phyloP scores from a whole-genome alignment of 2,113 vertebrate genomes.

The Labrus mixtus region DNA sequence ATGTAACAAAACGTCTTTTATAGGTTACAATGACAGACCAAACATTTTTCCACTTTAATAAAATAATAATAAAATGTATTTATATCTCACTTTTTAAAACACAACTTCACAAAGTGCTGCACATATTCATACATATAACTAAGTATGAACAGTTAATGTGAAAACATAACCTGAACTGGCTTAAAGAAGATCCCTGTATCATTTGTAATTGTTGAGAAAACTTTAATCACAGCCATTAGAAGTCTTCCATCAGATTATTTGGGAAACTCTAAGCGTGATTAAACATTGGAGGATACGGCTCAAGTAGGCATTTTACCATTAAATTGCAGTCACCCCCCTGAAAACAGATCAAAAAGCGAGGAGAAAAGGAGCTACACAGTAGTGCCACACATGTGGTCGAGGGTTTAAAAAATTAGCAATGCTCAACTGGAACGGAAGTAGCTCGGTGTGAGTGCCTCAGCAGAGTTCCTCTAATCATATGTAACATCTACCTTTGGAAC shows the following conservation, averaged over 20 bases:
- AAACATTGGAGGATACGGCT: constrained; percentile 74
- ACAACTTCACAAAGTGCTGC: too few relatives aligned
- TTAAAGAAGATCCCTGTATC: background rate
- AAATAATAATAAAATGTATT: too few relatives aligned
- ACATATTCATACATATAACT: too few relatives aligned
- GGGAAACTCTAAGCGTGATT: constrained; percentile 69
- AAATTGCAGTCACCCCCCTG: constrained; percentile 63
- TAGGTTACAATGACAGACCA: too few relatives aligned
- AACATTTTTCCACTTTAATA: too few relatives aligned
- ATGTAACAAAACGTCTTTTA: too few relatives aligned
- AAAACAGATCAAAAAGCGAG: constrained; percentile 75
- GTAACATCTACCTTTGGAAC: constrained; percentile 85
- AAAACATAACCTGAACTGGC: background rate
- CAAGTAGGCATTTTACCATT: constrained; percentile 78
- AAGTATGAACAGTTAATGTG: too few relatives aligned
- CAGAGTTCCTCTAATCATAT: constrained; percentile 85
- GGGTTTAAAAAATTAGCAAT: constrained; percentile 87
- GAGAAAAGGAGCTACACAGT: constrained; percentile 62
- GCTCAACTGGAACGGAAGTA: constrained; percentile 87
- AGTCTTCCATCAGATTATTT: constrained; percentile 44
- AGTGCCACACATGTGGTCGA: constrained; percentile 76
- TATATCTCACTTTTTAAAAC: too few relatives aligned
- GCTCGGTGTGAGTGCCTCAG: constrained; percentile 82
- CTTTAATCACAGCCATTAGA: constrained; percentile 17
- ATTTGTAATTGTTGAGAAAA: background rate